Evolutionary conservation across 2,113 vertebrate genomes (phyloP), one percentile per base, ranked within the genome.

Genomic region (Sclerurus mexicanus): DNA sequence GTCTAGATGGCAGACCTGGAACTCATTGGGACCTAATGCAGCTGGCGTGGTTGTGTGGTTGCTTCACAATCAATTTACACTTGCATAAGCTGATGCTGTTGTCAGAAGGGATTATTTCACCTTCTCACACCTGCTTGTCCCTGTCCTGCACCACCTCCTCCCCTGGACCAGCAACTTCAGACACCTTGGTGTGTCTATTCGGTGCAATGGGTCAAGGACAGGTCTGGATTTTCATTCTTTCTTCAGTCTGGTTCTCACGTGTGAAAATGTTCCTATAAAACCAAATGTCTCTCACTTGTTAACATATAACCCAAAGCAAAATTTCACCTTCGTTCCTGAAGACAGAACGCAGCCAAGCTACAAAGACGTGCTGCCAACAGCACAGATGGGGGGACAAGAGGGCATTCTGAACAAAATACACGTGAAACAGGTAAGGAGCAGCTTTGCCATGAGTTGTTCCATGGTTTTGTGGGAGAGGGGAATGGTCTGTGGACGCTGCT

Each of bases 381-480:
- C 8, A 30, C 62, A 62, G 58, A 30, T 6, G 14, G 6, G 31
- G 11, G 11, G 12, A 7, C 24, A 31, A 50, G 39, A 40, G 39
- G 9, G 4, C 30, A n/a, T 27, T 74, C 35, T 33, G 59, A 79
- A 42, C 28, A 66, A 64, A 87, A 58, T 7, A 42, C 31, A 2
- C 0, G 3, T 24, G 44, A 40, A 64, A 53, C 12, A 31, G 2
- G 1, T 3, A 25, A 44, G 25, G 4, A 68, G 20, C 22, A 20
- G 21, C 16, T 93, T 40, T 14, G 5, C 3, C 35, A 12, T 3
- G 13, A 30, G 13, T 11, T 22, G 10, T 9, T 68, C 13, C 4
- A 37, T 18, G 40, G 10, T 3, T 19, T 50, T 8, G 63, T 21
- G 30, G 73, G 47, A 21, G 9, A 37, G 35, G 9, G 49, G 58